These are phyloP conservation scores for Maylandia zebra DNA, from an alignment of 2,113 vertebrate genomes.

Conservation along the genomic window DNA sequence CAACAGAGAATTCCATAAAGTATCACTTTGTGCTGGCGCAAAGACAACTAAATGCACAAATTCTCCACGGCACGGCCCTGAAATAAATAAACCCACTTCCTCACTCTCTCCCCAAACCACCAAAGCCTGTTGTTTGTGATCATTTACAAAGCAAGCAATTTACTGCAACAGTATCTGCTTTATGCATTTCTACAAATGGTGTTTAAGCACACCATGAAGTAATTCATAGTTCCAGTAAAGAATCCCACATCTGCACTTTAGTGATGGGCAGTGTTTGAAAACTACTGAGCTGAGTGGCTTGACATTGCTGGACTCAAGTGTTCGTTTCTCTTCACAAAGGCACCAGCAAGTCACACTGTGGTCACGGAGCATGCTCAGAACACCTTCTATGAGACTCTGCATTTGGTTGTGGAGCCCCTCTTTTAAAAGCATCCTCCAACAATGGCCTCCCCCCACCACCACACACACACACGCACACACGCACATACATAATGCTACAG, in stretches of 20 bases:
- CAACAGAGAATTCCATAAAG: background rate
- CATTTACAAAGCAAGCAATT: background rate
- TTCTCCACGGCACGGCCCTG: background rate
- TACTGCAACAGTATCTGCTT: background rate
- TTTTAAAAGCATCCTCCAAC: background rate
- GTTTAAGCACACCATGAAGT: background rate
- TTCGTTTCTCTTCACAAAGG: background rate
- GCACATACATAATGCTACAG: background rate
- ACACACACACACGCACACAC: background rate
- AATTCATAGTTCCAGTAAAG: background rate
- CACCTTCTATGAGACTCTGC: constrained; percentile 5
- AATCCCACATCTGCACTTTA: background rate
- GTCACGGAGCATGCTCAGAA: constrained; percentile 46
- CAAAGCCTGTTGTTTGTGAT: background rate
- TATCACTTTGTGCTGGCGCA: constrained; percentile 3
- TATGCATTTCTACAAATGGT: background rate
- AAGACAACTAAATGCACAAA: constrained; percentile 30
- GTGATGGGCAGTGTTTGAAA: background rate
- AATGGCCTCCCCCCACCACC: background rate
- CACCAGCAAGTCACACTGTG: constrained; percentile 17
- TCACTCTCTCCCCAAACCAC: background rate
- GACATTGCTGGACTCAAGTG: constrained; percentile 2
- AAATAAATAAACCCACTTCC: background rate
- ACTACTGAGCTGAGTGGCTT: background rate
- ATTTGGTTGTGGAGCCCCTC: constrained; percentile 22